These are phyloP conservation scores for Synanthedon andrenaeformis DNA, from an alignment of 2,888 invertebrate genomes.

Conservation along the genomic window DNA sequence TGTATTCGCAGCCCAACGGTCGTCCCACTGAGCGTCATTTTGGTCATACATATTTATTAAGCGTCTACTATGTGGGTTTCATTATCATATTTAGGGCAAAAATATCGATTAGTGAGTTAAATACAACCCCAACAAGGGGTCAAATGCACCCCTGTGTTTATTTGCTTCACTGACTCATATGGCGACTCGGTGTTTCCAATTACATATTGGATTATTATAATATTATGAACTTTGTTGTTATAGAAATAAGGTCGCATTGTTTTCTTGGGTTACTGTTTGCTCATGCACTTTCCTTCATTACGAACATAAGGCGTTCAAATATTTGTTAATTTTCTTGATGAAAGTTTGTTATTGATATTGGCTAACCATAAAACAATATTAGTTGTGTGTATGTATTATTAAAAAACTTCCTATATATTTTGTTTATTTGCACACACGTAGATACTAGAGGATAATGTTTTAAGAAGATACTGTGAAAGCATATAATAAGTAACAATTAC, in stretches of 20 bases:
- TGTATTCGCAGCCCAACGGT: no score
- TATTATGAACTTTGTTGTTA: background rate
- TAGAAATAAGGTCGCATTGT: background rate
- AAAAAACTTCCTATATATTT: background rate
- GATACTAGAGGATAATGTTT: no score
- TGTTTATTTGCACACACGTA: no score
- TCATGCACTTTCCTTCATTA: conserved; percentile 23
- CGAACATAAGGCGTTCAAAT: conserved; percentile 30
- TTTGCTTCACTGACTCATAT: conserved; percentile 39
- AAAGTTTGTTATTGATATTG: conserved; percentile 10
- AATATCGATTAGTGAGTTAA: conserved; percentile 48
- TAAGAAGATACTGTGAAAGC: no score
- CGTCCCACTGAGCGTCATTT: no score
- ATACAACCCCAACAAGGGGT: conserved; percentile 31
- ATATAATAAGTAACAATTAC: no score
- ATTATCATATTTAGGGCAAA: conserved; percentile 29
- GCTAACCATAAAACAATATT: no score
- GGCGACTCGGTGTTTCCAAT: conserved; percentile 7
- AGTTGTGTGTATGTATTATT: background rate
- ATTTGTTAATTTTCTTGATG: conserved; percentile 49
- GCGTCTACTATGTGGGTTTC: background rate
- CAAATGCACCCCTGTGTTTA: conserved; percentile 26
- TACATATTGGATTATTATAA: background rate
- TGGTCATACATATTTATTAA: no score
- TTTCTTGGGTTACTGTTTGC: conserved; percentile 9